phyloP scores from a whole-genome alignment of 2,797 vertebrate genomes.

The Schizothorax lantsangensis region DNA sequence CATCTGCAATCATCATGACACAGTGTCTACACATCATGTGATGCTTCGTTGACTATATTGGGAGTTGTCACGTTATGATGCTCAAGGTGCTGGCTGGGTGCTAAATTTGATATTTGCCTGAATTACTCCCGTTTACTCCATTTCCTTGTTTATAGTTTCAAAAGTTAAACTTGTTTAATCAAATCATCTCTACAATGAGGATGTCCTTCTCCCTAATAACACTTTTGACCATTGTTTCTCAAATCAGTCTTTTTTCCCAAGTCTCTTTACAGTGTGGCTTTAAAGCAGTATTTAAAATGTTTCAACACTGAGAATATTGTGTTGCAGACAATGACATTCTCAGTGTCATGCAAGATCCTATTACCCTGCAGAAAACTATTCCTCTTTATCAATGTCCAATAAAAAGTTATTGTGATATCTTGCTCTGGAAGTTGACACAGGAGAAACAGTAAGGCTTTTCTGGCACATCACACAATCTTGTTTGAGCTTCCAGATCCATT shows the following conservation, averaged over 20 bases:
- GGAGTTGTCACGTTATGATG: background rate
- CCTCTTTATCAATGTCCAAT: background rate
- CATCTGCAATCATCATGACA: background rate
- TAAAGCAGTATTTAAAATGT: background rate
- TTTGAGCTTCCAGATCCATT: background rate
- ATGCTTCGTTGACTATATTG: constrained; percentile 17
- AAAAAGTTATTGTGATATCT: background rate
- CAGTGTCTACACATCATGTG: background rate
- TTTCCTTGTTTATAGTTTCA: background rate
- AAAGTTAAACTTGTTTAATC: background rate
- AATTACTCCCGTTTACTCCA: background rate
- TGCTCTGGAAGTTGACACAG: background rate
- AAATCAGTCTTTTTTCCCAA: background rate
- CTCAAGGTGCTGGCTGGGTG: background rate
- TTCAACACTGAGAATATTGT: background rate
- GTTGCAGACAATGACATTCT: background rate
- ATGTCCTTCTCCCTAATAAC: background rate
- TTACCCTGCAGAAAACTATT: background rate
- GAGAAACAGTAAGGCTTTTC: background rate
- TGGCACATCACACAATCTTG: background rate
- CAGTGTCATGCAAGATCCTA: constrained; percentile 1
- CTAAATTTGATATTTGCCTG: background rate
- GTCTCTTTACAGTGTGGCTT: background rate
- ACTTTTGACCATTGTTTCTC: background rate
- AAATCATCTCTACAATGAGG: background rate